Percentiles rank a stretch among this genome's conserved stretches.
Evolutionary conservation across 2,888 invertebrate species (phyloP).

Genomic region (Thelaira solivaga): DNA sequence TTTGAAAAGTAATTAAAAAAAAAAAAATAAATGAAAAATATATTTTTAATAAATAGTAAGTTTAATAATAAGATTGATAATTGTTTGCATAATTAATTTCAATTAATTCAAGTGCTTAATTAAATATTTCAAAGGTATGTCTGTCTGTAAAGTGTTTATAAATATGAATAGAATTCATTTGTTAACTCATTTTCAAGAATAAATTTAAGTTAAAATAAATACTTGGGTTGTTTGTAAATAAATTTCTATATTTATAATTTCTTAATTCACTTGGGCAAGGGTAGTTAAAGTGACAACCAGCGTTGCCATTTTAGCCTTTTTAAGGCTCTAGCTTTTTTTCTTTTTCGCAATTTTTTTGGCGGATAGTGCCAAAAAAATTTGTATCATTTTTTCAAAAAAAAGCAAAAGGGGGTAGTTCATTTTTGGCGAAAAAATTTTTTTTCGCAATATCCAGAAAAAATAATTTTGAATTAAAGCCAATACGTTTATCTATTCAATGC

Average conservation of each 20-base stretch:
- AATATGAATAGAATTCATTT: not conserved
- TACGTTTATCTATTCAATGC: too few relatives aligned
- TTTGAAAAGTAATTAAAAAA: too few relatives aligned
- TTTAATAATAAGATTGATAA: not conserved
- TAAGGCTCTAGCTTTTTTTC: too few relatives aligned
- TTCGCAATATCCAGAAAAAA: too few relatives aligned
- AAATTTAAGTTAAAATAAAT: not conserved
- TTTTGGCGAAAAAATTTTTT: too few relatives aligned
- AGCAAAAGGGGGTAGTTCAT: too few relatives aligned
- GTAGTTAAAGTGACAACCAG: slow-evolving; percentile 14
- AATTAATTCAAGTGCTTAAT: slow-evolving; percentile 11
- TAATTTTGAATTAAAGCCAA: too few relatives aligned
- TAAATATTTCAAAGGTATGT: slow-evolving; percentile 38
- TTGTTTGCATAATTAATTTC: slow-evolving; percentile 5
- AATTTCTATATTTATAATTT: not conserved
- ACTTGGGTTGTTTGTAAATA: not conserved
- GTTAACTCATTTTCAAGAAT: not conserved
- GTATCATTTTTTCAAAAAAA: too few relatives aligned
- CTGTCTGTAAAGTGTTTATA: slow-evolving; percentile 12
- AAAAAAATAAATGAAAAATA: not conserved
- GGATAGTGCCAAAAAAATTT: too few relatives aligned
- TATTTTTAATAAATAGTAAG: too few relatives aligned
- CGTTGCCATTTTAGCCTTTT: too few relatives aligned
- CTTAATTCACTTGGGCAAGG: not conserved
- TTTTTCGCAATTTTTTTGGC: too few relatives aligned